Conservation (phyloP, 2,113 vertebrate genomes). For the Alectura lathami region DNA sequence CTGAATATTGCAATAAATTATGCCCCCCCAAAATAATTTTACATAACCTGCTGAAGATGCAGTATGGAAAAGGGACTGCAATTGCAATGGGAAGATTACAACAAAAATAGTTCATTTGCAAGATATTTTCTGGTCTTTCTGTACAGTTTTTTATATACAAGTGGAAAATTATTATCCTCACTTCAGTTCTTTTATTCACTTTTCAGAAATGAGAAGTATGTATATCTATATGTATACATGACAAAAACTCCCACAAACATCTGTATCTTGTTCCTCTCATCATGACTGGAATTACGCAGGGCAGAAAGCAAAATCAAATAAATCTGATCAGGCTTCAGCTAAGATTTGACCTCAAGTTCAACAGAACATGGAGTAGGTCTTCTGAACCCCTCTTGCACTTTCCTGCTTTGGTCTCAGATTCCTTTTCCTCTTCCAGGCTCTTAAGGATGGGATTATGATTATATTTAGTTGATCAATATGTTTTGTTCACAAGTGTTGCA, state of each 20-base stretch:
- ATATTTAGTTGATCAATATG: background rate
- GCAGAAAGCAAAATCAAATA: background rate
- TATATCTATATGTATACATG: background rate
- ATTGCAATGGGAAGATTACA: background rate
- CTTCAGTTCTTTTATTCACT: background rate
- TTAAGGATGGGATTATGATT: background rate
- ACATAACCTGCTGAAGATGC: background rate
- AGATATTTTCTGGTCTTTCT: background rate
- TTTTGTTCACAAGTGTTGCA: background rate
- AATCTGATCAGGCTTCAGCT: background rate
- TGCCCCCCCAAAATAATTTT: constrained; percentile 4
- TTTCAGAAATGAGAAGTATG: background rate
- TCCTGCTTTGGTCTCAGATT: background rate
- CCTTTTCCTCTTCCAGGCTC: background rate
- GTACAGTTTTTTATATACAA: background rate
- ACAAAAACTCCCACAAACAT: background rate
- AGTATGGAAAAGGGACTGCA: background rate
- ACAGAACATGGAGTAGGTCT: background rate
- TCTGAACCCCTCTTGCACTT: background rate
- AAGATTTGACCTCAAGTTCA: background rate
- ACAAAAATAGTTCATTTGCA: background rate
- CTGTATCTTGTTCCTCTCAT: background rate
- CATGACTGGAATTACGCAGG: background rate
- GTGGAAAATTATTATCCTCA: background rate
- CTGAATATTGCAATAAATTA: constrained; percentile 37